Conservation (phyloP, 1,140 invertebrate species). For the Drosophila sulfurigaster region DNA sequence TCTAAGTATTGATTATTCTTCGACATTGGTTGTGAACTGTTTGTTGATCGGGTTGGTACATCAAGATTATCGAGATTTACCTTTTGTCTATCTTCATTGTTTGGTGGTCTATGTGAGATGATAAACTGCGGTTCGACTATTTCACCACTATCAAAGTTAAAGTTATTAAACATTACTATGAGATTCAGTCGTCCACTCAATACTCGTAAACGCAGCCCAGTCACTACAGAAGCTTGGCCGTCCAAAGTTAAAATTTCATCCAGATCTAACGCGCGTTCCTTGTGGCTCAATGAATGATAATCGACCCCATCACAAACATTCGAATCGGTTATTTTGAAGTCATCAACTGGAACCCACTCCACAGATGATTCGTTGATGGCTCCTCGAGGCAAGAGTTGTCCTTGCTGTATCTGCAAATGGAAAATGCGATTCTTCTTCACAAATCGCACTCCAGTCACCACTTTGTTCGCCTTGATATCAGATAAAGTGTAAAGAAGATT, state of each 20-base stretch:
- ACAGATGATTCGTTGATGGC: neutral
- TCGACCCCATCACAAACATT: neutral
- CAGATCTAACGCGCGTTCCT: neutral
- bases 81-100: no score
- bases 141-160: neutral
- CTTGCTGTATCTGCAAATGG: conserved; percentile 12
- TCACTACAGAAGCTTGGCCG: no score
- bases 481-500: neutral
- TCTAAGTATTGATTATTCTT: no score
- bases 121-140: neutral
- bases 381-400: neutral
- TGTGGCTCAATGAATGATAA: neutral
- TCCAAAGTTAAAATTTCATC: neutral
- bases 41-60: neutral
- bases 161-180: no score
- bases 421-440: neutral
- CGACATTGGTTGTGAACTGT: neutral
- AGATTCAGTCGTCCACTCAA: neutral
- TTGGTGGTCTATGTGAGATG: neutral
- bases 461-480: neutral
- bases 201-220: neutral
- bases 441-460: neutral
- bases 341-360: neutral
- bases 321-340: neutral
- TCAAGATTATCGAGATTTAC: neutral